Base-by-base conservation (phyloP, 2,113 vertebrate species). In the Propithecus coquereli region DNA sequence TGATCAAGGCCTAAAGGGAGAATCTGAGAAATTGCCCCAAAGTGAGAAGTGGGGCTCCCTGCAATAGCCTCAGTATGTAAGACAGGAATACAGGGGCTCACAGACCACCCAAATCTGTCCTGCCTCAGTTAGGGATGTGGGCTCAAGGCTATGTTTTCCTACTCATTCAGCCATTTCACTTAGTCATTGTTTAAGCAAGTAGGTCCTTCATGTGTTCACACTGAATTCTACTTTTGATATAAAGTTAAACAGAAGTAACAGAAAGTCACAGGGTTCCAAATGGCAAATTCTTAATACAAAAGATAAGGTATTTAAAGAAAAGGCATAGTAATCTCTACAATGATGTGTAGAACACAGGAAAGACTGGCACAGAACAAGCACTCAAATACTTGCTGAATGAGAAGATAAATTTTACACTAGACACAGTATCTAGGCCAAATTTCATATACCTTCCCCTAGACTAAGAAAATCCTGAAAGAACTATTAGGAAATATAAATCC, bases 401-500 rank as follows among this genome's bases (percentile, higher is more conserved):
- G 32, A 34, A 66, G 2, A 82, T 93, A 22, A 63, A 47, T 81
- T 65, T n/a, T 12, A 9, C 25, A 50, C 25, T 40, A 89, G 52
- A 40, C 47, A 43, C n/a, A 61, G 65, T 40, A 30, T 76, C 52
- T 59, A 70, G 30, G 40, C 71, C 85, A 91, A 66, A 86, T 73
- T 70, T 93, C 85, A 94, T 9, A 68, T 0, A 85, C 77, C 47
- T 92, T 77, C 87, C 93, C 79, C 68, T 61, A 57, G 76, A 97
- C 88, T 92, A 68, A 95, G 43, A 92, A 86, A 96, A 57, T 66
- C 80, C 89, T 94, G 89, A 73, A 91, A 96, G 92, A 96, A 66
- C 66, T 94, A 94, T 90, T 89, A 92, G 34, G 47, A 73, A 95
- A 95, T 93, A 95, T 54, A 97, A 97, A 96, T 96, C 95, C 45